Conservation (phyloP, 2,888 invertebrate genomes). For the Fragum sueziense region DNA sequence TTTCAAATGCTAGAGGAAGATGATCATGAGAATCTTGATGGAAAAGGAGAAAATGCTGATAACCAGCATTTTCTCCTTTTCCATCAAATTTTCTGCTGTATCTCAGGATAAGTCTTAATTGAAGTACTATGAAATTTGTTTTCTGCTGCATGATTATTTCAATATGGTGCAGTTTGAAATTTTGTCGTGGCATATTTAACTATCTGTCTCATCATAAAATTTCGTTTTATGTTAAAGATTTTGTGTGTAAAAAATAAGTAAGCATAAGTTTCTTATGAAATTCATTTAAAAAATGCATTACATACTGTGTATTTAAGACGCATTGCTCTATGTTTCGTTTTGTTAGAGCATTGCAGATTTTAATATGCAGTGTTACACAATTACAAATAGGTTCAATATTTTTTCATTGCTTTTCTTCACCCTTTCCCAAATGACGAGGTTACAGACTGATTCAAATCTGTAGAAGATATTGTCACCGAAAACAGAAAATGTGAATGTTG, state of each 20-base stretch:
- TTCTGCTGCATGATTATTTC: background rate
- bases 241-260: too few species aligned
- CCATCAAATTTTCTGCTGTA: background rate
- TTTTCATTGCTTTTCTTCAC: background rate
- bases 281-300: too few species aligned
- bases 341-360: background rate
- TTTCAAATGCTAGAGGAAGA: background rate
- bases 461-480: background rate
- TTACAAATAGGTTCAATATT: background rate
- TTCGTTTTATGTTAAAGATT: background rate
- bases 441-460: background rate
- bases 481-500: background rate
- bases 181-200: background rate
- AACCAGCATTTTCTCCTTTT: constrained; percentile 8
- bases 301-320: too few species aligned
- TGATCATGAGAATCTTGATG: background rate
- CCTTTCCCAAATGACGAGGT: background rate
- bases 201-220: background rate
- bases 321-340: too few species aligned
- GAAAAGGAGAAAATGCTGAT: constrained; percentile 7
- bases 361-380: background rate
- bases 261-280: too few species aligned
- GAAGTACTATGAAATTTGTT: background rate
- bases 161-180: background rate
- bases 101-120: background rate